phyloP scores from a whole-genome alignment of 2,113 vertebrate genomes.

The Vulpes vulpes region DNA sequence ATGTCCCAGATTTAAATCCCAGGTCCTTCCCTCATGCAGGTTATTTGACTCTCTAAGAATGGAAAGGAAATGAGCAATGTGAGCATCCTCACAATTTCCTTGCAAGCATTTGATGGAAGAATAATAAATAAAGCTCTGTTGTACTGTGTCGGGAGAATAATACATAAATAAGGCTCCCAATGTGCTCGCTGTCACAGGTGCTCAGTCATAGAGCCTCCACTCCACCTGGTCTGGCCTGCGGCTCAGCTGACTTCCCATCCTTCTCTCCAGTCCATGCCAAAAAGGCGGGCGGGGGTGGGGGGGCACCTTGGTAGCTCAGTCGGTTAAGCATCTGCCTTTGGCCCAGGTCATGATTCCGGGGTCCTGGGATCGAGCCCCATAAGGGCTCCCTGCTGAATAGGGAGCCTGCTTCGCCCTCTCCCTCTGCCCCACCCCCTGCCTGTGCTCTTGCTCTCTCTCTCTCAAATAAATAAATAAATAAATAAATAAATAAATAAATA shows the following conservation, averaged over 20 bases:
- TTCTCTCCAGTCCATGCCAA: rapidly evolving
- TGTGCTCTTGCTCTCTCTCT: too few species aligned
- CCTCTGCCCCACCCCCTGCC: too few species aligned
- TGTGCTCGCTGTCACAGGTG: rapidly evolving
- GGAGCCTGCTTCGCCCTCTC: too few species aligned
- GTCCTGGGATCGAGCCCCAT: too few species aligned
- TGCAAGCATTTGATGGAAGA: neutral
- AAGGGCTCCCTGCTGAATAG: too few species aligned
- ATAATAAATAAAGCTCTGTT: neutral
- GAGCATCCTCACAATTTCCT: neutral
- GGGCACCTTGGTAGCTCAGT: too few species aligned
- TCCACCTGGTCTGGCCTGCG: neutral
- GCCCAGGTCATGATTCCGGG: too few species aligned
- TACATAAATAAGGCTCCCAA: neutral
- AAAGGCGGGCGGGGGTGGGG: too few species aligned
- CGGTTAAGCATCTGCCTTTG: too few species aligned
- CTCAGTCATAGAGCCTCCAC: neutral
- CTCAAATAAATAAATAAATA: too few species aligned
- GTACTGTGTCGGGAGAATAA: neutral
- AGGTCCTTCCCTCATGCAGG: neutral
- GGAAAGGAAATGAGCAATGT: too few species aligned
- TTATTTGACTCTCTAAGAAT: neutral
- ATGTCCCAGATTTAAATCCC: neutral
- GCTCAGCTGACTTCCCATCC: neutral
- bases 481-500: too few species aligned